Conservation (phyloP, 2,113 vertebrate genomes). For the Sorex araneus region DNA sequence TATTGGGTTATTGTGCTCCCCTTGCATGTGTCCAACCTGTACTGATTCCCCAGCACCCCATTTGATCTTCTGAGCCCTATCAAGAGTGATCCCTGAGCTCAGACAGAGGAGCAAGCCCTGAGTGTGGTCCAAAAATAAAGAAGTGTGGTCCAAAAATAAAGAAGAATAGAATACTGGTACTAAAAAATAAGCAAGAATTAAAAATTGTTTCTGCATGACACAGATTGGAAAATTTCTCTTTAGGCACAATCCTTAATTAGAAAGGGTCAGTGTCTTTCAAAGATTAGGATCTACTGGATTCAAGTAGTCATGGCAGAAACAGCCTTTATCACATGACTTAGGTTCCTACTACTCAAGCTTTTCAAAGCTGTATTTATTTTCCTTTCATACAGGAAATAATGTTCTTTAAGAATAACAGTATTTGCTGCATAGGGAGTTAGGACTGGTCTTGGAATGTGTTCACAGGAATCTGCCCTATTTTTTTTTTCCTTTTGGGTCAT, state of each 20-base stretch:
- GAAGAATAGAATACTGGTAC: no score
- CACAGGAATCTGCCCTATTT: neutral
- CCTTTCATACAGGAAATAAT: conserved; percentile 5
- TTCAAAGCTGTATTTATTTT: conserved; percentile 52
- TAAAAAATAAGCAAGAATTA: no score
- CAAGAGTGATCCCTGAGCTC: no score
- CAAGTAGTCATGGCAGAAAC: neutral
- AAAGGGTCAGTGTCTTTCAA: neutral
- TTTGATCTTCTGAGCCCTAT: no score
- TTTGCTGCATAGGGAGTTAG: neutral
- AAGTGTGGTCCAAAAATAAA: no score
- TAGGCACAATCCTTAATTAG: neutral
- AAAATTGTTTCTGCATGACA: neutral
- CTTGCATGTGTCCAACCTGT: no score
- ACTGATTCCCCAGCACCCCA: no score
- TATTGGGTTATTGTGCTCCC: no score
- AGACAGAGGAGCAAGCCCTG: no score
- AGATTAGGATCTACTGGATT: neutral
- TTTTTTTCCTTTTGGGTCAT: no score
- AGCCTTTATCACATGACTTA: neutral
- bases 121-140: no score
- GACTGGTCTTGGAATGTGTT: neutral
- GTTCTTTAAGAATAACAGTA: conserved; percentile 8
- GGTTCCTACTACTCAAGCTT: conserved; percentile 23
- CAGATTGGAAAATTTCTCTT: neutral